phyloP scores from a whole-genome alignment of 92 coral and sea anemone genomes.

The Phymanthus crucifer region DNA sequence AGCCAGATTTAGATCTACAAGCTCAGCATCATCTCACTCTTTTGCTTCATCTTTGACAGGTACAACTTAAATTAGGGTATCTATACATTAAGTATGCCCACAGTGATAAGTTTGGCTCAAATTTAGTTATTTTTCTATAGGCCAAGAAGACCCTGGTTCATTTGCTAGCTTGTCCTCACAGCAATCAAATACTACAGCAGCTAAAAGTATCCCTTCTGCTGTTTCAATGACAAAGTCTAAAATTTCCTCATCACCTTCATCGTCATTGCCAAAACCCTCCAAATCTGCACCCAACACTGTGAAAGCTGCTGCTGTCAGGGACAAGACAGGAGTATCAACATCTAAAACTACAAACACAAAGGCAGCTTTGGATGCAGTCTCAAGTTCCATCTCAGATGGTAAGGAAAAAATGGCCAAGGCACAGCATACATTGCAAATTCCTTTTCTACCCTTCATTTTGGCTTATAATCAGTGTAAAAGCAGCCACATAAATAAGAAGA shows the following conservation, averaged over 20 bases:
- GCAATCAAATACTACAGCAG: conserved; percentile 9
- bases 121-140: too few species aligned
- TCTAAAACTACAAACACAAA: conserved; percentile 30
- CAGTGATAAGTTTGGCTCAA: too few species aligned
- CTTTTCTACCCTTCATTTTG: not conserved
- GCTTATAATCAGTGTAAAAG: too few species aligned
- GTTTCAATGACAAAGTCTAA: conserved; percentile 8
- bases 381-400: conserved; percentile 60
- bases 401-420: not conserved
- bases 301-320: conserved; percentile 10
- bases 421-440: too few species aligned
- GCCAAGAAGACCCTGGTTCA: not conserved
- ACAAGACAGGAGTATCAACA: conserved; percentile 22
- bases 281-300: not conserved
- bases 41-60: conserved; percentile 2
- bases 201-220: not conserved
- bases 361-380: conserved; percentile 46
- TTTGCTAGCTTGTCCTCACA: not conserved
- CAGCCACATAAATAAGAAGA: too few species aligned
- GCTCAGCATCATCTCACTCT: conserved; percentile 5
- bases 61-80: not conserved
- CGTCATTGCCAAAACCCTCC: conserved; percentile 6
- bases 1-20: conserved; percentile 28
- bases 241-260: conserved; percentile 11
- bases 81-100: too few species aligned